A percentile compares a stretch with the other conserved stretches of the same genome.
Evolutionary conservation across 1,140 invertebrate species (phyloP).

Genomic region (Rhagoletis pomonella): DNA sequence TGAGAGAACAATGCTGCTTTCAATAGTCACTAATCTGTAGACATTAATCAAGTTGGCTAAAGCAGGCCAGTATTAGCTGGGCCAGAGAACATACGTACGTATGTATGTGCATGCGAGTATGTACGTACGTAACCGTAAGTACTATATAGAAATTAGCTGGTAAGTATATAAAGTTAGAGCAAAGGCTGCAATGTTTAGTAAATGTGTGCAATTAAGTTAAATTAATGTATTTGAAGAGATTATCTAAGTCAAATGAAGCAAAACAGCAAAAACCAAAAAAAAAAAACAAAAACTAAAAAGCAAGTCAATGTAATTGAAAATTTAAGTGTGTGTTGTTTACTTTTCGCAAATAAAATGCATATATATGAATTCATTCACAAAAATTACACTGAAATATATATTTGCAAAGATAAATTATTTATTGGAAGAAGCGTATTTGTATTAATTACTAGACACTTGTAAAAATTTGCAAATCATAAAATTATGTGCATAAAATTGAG

Average conservation of each 20-base stretch:
- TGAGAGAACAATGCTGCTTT: not conserved
- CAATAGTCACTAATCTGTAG: not conserved
- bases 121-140: too few species aligned
- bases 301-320: not conserved
- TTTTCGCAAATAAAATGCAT: not conserved
- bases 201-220: constrained; percentile 14
- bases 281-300: not conserved
- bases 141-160: not conserved
- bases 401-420: not conserved
- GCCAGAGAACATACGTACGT: not conserved
- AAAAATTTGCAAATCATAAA: not conserved
- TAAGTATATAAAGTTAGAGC: not conserved
- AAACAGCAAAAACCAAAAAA: not conserved
- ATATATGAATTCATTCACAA: not conserved
- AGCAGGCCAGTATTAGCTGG: not conserved
- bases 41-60: not conserved
- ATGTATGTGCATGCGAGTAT: not conserved
- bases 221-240: not conserved
- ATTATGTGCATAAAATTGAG: not conserved
- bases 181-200: constrained; percentile 4
- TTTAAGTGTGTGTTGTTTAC: constrained; percentile 16
- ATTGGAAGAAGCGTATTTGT: not conserved
- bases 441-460: constrained; percentile 28
- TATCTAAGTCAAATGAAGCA: not conserved
- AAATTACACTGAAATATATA: not conserved